Evolutionary conservation across 2,113 vertebrate species (phyloP), one percentile per base, ranked within the genome.

Genomic region (Tautogolabrus adspersus): DNA sequence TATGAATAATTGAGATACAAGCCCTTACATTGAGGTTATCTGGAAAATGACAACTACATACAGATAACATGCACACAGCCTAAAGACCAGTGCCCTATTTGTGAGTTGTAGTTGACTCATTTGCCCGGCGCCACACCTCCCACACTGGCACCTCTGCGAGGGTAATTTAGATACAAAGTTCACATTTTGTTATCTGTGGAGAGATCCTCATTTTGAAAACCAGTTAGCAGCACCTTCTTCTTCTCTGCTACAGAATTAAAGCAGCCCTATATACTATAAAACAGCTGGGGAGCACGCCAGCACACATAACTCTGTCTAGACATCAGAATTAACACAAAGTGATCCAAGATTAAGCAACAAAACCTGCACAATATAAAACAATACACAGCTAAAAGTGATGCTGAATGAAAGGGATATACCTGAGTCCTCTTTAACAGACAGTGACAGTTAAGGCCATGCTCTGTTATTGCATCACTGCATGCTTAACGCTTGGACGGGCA

Each of bases 81-180:
- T 26, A 42, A 19, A 47, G 13, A 15, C 11, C 8, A 56, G 37
- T 66, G 30, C 59, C 75, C n/a, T 10, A 44, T 76, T 44, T 15
- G 52, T 76, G 34, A 66, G 64, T 6, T 46, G 15, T 52, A 16
- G 60, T 46, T 78, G 71, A 82, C 26, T 88, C 73, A 82, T 73
- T 49, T 62, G 46, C 49, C 66, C n/a, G 16, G 23, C 38, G 22
- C 40, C 49, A 37, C 72, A 10, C 75, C 75, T 49, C 68, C 87
- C 66, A 70, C 67, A 19, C 21, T 55, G 66, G 63, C 76, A 80
- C 74, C 60, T 68, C 18, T 26, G n/a, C 22, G 18, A 22, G 57
- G 56, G 61, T 60, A 26, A 79, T 78, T 81, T 63, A 12, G 72
- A 85, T 80, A 56, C 88, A 92, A 93, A 91, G 91, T 84, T 84